Evolutionary conservation across 2,113 vertebrate genomes (phyloP).

Genomic region (Sclerurus mexicanus): DNA sequence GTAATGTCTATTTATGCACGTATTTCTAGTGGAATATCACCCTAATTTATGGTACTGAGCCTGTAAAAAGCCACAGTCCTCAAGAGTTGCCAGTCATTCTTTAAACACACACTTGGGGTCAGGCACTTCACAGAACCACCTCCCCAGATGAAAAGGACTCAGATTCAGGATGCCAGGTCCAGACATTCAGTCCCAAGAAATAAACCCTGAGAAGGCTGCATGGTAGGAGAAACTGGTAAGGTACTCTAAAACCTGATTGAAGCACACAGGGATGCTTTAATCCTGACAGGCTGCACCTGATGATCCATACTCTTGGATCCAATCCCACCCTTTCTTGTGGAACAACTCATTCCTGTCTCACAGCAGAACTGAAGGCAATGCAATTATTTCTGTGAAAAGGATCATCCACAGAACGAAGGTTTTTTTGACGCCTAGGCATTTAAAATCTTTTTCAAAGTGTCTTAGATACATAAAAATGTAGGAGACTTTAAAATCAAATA

Average conservation of each 20-base stretch:
- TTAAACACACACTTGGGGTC: not conserved
- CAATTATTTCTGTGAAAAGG: not conserved
- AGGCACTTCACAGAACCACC: not conserved
- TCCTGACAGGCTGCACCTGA: not conserved
- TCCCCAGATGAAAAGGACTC: not conserved
- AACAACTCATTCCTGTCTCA: not conserved
- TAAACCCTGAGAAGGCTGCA: not conserved
- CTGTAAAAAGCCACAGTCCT: not conserved
- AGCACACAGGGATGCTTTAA: not conserved
- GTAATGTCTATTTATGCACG: not conserved
- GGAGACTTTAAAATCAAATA: conserved; percentile 15
- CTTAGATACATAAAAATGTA: conserved; percentile 6
- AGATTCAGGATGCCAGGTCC: not conserved
- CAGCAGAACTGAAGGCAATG: not conserved
- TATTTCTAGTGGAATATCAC: not conserved
- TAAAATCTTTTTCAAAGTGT: not conserved
- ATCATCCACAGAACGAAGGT: not conserved
- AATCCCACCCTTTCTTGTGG: not conserved
- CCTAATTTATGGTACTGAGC: not conserved
- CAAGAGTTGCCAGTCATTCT: not conserved
- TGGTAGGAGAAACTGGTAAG: not conserved
- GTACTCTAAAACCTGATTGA: not conserved
- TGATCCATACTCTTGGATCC: not conserved
- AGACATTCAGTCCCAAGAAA: not conserved
- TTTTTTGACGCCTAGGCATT: not conserved